Evolutionary conservation across 2,113 vertebrate species (phyloP), one percentile per base, ranked within the genome.

Genomic region (Marcusenius ussheri): DNA sequence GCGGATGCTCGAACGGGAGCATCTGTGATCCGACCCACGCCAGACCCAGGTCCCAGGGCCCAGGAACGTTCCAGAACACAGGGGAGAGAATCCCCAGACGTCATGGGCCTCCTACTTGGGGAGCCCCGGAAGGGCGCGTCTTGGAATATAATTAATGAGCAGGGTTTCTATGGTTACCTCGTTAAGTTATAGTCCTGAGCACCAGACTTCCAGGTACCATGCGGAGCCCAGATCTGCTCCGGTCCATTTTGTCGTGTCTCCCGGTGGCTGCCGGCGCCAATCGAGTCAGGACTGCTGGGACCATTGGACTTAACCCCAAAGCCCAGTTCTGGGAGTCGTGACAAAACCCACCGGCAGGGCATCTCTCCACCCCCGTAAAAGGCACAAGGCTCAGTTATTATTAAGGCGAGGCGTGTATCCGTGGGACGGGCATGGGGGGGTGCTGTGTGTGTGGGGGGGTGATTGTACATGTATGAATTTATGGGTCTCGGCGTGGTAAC

Each of bases 321-420:
- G 62, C 9, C 58, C 62, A 66, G 70, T 77, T 77, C 80, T 39
- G 5, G 39, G 17, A 9, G 19, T 47, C 17, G 9, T 83, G 8
- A 47, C 19, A 66, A 24, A 83, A n/a, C 19, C 80, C 21, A 24
- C 3, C 89, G 89, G 90, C 90, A 93, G 92, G 24, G 87, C 50
- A 58, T 46, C 93, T 13, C 93, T 94, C 96, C 96, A 96, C 97
- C 97, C 96, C 96, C 94, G 96, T 89, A 91, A 88, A 91, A 92
- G 92, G 39, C 80, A 83, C 83, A n/a, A 21, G 17, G 83, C 24
- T 47, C 35, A n/a, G 96, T 97, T 97, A 97, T 97, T 97, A 97
- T 97, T 97, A 97, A 97, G 96, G 96, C 96, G 96, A 95, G 94
- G 96, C 95, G 95, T 95, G 96, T 95, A 96, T 95, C 94, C 93